phyloP scores from a whole-genome alignment of 1,140 invertebrate genomes.

The Oncopodura yosiiana region DNA sequence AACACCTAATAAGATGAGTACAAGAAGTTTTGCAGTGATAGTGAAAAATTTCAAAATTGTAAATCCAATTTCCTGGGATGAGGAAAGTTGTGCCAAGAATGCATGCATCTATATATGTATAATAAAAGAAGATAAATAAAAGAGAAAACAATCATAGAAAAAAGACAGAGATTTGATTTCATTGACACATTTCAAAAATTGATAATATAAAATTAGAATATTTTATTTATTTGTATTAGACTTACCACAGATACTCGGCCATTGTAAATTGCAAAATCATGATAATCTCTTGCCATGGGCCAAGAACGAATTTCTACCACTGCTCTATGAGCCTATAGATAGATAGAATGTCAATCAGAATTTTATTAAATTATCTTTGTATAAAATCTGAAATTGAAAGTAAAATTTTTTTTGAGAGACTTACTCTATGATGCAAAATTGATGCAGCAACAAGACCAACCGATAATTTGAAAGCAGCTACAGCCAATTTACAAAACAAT shows the following conservation, averaged over 20 bases:
- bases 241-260: conserved; percentile 30
- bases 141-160: background rate
- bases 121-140: background rate
- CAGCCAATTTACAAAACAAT: conserved; percentile 20
- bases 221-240: background rate
- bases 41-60: conserved; percentile 29
- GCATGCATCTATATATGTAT: conserved; percentile 26
- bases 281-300: conserved; percentile 33
- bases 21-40: conserved; percentile 25
- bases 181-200: background rate
- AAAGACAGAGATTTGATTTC: background rate
- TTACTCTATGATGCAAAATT: conserved; percentile 26
- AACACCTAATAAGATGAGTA: conserved; percentile 15
- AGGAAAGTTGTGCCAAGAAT: conserved; percentile 27
- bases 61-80: conserved; percentile 23
- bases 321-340: conserved; percentile 24
- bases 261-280: conserved; percentile 27
- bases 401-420: background rate
- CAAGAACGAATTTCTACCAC: conserved; percentile 26
- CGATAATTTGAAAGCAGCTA: conserved; percentile 20
- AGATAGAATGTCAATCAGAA: background rate
- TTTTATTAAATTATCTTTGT: background rate
- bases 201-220: background rate
- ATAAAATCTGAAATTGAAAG: background rate
- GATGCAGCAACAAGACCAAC: conserved; percentile 26